phyloP scores from a whole-genome alignment of 2,113 vertebrate species.

The Sceloporus undulatus region DNA sequence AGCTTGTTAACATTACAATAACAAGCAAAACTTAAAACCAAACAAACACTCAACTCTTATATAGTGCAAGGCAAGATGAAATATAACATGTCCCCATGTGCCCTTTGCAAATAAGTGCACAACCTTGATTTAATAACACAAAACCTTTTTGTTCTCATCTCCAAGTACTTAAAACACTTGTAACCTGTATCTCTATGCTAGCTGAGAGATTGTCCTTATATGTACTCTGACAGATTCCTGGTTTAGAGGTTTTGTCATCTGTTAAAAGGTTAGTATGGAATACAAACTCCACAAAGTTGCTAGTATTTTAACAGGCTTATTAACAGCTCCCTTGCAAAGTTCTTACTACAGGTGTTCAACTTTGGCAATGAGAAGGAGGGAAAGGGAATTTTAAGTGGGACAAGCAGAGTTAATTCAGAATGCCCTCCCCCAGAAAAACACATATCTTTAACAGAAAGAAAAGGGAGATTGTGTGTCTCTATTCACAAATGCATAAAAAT shows the following conservation, averaged over 20 bases:
- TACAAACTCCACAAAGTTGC: not conserved
- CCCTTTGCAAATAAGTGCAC: constrained; percentile 38
- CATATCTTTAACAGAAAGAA: not conserved
- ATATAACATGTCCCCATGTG: constrained; percentile 46
- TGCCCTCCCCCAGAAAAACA: not conserved
- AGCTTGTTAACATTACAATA: constrained; percentile 53
- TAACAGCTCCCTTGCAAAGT: not conserved
- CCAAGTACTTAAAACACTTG: not conserved
- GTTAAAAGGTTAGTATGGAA: not conserved
- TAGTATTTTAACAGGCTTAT: not conserved
- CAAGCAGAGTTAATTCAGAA: not conserved
- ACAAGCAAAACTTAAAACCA: constrained; percentile 37
- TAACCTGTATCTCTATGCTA: not conserved
- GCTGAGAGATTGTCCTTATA: not conserved
- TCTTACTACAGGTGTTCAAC: not conserved
- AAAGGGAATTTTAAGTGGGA: not conserved
- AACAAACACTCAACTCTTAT: constrained; percentile 21
- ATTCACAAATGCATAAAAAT: not conserved
- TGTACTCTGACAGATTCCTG: not conserved
- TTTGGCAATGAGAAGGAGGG: not conserved
- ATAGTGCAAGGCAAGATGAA: constrained; percentile 42
- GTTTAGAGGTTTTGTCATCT: not conserved
- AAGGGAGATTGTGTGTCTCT: not conserved
- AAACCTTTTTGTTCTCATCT: not conserved
- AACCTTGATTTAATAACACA: constrained; percentile 18